phyloP scores from a whole-genome alignment of 2,113 vertebrate genomes.

The Dolichotis patagonum region DNA sequence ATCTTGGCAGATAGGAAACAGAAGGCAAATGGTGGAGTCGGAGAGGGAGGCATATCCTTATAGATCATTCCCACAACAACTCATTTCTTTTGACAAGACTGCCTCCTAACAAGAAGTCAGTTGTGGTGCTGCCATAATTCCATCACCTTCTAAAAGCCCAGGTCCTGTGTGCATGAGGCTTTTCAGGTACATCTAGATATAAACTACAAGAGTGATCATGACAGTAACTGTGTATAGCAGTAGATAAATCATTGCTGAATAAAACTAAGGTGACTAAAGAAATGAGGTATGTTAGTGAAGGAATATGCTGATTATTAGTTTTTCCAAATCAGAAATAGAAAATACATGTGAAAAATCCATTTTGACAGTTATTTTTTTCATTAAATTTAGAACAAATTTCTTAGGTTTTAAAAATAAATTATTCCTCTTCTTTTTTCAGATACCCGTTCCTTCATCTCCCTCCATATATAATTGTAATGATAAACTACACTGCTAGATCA shows the following conservation, averaged over 20 bases:
- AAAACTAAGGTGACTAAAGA: background rate
- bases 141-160: background rate
- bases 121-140: too few relatives aligned
- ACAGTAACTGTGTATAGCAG: background rate
- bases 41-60: background rate
- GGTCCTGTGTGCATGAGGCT: background rate
- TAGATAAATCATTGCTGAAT: background rate
- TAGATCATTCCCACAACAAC: background rate
- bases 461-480: conserved; percentile 27
- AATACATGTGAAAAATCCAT: background rate
- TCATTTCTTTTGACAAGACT: background rate
- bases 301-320: background rate
- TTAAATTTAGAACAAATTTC: conserved; percentile 44
- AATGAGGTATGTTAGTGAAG: background rate
- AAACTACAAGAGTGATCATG: background rate
- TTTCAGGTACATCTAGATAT: background rate
- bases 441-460: conserved; percentile 11
- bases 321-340: conserved; percentile 27
- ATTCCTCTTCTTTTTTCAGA: background rate
- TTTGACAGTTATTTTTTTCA: conserved; percentile 27
- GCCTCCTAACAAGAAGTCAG: too few relatives aligned
- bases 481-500: conserved; percentile 35
- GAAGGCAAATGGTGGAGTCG: background rate
- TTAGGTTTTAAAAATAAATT: conserved; percentile 54
- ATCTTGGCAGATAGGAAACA: background rate